Conservation (phyloP, 2,113 vertebrate genomes). For the Sebastes fasciatus region DNA sequence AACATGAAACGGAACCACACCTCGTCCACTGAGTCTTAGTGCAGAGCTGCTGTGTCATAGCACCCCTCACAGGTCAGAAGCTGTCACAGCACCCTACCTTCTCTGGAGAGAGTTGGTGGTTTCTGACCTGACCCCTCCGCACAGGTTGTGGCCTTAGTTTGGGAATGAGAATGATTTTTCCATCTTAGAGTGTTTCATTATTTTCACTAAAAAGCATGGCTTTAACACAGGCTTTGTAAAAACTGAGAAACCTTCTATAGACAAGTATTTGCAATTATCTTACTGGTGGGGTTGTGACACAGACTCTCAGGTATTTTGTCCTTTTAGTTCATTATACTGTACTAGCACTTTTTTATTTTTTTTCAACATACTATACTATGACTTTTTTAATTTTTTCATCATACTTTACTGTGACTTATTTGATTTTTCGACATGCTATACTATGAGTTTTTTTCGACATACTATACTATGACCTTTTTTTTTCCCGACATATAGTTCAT, state of each 20-base stretch:
- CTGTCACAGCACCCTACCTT: not conserved
- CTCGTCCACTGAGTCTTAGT: not conserved
- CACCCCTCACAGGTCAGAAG: conserved; percentile 28
- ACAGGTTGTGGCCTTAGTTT: not conserved
- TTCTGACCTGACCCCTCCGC: not conserved
- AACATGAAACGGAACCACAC: not conserved
- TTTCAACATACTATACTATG: too few species aligned
- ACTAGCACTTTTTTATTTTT: too few species aligned
- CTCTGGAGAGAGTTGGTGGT: not conserved
- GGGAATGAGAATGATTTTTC: not conserved
- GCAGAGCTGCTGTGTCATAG: conserved; percentile 5
- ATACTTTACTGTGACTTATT: too few species aligned
- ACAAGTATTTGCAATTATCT: not conserved
- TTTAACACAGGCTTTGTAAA: not conserved
- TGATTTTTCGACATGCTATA: too few species aligned
- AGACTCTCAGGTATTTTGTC: too few species aligned
- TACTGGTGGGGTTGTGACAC: too few species aligned
- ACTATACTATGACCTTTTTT: too few species aligned
- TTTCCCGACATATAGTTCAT: too few species aligned
- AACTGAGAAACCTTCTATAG: not conserved
- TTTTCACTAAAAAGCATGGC: not conserved
- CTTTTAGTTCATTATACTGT: too few species aligned
- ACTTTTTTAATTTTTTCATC: too few species aligned
- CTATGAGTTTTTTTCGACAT: too few species aligned
- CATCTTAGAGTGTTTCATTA: too few species aligned